Evolutionary conservation across 2,113 vertebrate species (phyloP).

Genomic region (Ictalurus punctatus): DNA sequence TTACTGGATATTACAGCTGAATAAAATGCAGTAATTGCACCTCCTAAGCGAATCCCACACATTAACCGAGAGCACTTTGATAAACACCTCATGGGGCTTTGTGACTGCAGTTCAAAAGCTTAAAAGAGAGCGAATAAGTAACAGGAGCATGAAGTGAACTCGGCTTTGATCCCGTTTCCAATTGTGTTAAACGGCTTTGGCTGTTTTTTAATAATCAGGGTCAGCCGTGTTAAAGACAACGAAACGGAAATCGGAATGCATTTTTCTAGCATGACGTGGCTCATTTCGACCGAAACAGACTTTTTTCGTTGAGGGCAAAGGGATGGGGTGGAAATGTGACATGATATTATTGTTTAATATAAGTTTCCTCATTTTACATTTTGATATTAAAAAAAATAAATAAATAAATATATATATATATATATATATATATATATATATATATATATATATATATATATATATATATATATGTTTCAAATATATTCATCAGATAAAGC

Average conservation of each 20-base stretch:
- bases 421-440: no score
- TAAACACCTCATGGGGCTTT: background rate
- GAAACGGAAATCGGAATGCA: background rate
- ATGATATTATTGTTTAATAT: background rate
- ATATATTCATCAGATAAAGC: background rate
- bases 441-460: no score
- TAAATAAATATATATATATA: no score
- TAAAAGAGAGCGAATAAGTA: conserved; percentile 20
- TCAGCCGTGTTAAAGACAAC: background rate
- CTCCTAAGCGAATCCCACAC: conserved; percentile 11
- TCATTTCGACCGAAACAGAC: background rate
- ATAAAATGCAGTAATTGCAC: background rate
- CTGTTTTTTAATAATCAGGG: conserved; percentile 13
- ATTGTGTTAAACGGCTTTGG: background rate
- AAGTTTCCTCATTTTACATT: background rate
- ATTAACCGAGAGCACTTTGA: conserved; percentile 10
- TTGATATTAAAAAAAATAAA: background rate
- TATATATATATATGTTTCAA: background rate
- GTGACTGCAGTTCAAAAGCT: conserved; percentile 13
- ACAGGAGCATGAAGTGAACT: background rate
- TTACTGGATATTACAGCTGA: background rate
- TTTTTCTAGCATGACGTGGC: background rate
- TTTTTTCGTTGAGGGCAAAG: background rate
- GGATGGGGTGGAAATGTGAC: background rate
- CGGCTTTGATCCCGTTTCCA: background rate